Evolutionary conservation across 1,140 invertebrate genomes (phyloP), one percentile per base, ranked within the genome.

Genomic region (Drosophila kurseongensis): DNA sequence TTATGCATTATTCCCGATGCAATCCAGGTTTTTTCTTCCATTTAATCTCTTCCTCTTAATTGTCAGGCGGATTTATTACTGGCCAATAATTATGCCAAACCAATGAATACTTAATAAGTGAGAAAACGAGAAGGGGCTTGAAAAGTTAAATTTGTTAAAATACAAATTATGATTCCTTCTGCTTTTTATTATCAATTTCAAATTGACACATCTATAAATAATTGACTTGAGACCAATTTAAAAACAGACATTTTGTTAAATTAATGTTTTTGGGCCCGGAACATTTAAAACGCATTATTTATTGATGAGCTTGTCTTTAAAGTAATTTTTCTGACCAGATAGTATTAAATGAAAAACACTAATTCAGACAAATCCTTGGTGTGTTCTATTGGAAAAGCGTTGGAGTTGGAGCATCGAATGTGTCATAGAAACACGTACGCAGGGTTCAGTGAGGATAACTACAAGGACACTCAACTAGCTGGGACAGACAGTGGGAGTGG

Each of bases 261-360:
- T 3, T 1, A 23, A 2, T 23, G 18, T 2, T 23, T 35, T 16
- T 32, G 6, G 9, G 14, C 8, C 14, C 7, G 8, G 9, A 7
- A 42, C 8, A 16, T 13, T 32, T 16, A 9, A 1, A 13, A 16
- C 45, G 4, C 32, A 65, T 66, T 40, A 40, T 14, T 66, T 65
- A 66, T 65, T 35, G 38, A 68, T 54, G 48, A 40, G 10, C 27
- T 51, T 35, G 29, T 12, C 29, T 35, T 51, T 51, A 35, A 51
- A 51, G 29, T 16, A n/a, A 40, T 35, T 48, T 10, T 32, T 56
- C 13, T 9, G 13, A 29, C 10, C 2, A 16, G n/a, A 14, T 27
- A 45, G 58, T 78, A 61, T 83, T 79, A 69, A 71, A 83, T 83
- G 80, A 84, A 83, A 83, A 79, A 45, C 36, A 16, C 27, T 42